phyloP scores from a whole-genome alignment of 2,113 vertebrate species.

The human region DNA sequence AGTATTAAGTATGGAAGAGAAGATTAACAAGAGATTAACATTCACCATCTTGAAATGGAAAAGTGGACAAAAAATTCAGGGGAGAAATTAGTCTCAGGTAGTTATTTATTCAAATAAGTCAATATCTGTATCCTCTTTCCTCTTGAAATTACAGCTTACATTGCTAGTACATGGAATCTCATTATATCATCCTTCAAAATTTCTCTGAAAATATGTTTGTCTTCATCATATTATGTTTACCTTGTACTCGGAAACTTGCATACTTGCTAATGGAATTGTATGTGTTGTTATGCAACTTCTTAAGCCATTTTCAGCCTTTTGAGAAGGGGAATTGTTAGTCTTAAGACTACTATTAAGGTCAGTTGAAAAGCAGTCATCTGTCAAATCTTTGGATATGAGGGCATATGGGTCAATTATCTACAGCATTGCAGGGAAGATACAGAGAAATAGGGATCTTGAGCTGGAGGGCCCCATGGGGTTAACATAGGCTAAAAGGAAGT shows the following conservation, averaged over 20 bases:
- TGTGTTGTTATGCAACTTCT: background rate
- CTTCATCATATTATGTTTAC: background rate
- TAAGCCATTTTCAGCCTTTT: background rate
- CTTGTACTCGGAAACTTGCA: background rate
- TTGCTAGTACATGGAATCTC: background rate
- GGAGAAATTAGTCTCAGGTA: background rate
- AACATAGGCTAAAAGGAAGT: background rate
- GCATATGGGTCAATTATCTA: background rate
- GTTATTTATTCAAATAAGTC: background rate
- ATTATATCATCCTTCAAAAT: background rate
- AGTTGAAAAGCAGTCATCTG: background rate
- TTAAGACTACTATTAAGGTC: background rate
- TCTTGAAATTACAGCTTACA: background rate
- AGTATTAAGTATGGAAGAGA: background rate
- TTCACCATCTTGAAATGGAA: background rate
- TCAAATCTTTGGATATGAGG: background rate
- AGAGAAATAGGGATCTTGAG: background rate
- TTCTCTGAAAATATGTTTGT: background rate
- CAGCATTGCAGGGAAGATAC: background rate
- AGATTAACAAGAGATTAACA: background rate
- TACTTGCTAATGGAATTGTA: background rate
- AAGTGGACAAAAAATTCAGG: background rate
- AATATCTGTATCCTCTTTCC: background rate
- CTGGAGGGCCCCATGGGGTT: background rate
- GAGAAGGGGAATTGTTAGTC: background rate